These are phyloP conservation scores for Petrocephalus microphthalmus DNA, from an alignment of 2,113 vertebrate genomes.

Conservation along the genomic window DNA sequence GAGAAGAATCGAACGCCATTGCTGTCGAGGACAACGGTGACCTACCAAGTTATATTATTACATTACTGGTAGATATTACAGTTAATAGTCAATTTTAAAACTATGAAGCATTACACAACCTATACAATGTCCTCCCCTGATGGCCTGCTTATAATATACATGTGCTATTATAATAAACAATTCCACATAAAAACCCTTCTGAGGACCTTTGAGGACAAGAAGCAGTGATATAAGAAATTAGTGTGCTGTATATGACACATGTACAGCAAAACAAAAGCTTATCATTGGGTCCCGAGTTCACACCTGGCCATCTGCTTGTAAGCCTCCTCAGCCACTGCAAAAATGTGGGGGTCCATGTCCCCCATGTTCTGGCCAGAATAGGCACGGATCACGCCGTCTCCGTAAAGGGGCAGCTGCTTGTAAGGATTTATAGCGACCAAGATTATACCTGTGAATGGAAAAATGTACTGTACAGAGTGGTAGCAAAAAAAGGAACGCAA, in stretches of 20 bases:
- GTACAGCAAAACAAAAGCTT: neutral
- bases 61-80: neutral
- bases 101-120: neutral
- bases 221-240: neutral
- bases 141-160: neutral
- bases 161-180: neutral
- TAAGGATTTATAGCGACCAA: slow-evolving; percentile 95
- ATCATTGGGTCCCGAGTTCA: neutral
- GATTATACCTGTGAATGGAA: slow-evolving; percentile 76
- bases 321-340: slow-evolving; percentile 94
- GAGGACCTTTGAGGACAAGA: neutral
- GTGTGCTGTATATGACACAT: neutral
- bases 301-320: slow-evolving; percentile 99
- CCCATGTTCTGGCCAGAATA: slow-evolving; percentile 97
- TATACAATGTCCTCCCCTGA: neutral
- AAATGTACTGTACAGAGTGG: neutral
- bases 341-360: slow-evolving; percentile 98
- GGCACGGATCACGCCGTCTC: slow-evolving; percentile 92
- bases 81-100: neutral
- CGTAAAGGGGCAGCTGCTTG: slow-evolving; percentile 84
- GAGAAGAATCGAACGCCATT: neutral
- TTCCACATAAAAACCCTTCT: neutral
- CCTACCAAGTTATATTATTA: neutral
- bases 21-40: neutral
- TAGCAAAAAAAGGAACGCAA: neutral